phyloP scores from a whole-genome alignment of 2,888 invertebrate species.

The Eupeodes latifasciatus region DNA sequence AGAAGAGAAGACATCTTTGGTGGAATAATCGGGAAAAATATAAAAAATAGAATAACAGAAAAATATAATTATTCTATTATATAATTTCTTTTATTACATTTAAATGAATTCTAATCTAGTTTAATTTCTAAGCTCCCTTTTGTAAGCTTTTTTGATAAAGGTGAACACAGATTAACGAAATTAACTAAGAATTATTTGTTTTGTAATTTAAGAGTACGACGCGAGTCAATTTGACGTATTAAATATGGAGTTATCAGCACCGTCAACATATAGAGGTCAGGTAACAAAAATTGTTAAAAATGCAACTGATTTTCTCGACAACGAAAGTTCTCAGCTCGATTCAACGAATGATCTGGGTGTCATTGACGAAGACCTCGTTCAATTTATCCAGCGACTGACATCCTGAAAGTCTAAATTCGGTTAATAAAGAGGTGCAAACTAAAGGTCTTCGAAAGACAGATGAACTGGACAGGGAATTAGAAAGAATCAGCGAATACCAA shows the following conservation, averaged over 20 bases:
- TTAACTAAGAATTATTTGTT: neutral
- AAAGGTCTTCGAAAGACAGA: slow-evolving; percentile 35
- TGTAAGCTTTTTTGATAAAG: neutral
- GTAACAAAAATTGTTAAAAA: slow-evolving; percentile 36
- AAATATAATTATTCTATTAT: too few species aligned
- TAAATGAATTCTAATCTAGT: too few species aligned
- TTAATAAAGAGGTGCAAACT: slow-evolving; percentile 26
- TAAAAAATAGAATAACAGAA: too few species aligned
- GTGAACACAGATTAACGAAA: neutral
- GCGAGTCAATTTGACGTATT: neutral
- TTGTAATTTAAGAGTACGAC: neutral
- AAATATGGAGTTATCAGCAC: slow-evolving; percentile 28
- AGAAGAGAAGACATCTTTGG: too few species aligned
- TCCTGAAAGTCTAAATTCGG: slow-evolving; percentile 18
- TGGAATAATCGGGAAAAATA: too few species aligned
- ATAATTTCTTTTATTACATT: too few species aligned
- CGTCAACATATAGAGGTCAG: slow-evolving; percentile 31
- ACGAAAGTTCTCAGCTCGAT: neutral
- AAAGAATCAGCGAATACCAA: slow-evolving; percentile 32
- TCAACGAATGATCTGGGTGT: neutral
- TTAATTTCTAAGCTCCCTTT: too few species aligned
- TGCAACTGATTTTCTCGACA: slow-evolving; percentile 31
- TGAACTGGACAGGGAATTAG: slow-evolving; percentile 33
- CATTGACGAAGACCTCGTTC: slow-evolving; percentile 35
- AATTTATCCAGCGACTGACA: slow-evolving; percentile 38